A percentile compares a stretch with the other conserved stretches of the same genome.
phyloP scores from a whole-genome alignment of 2,888 invertebrate species.

The Protonemura montana region DNA sequence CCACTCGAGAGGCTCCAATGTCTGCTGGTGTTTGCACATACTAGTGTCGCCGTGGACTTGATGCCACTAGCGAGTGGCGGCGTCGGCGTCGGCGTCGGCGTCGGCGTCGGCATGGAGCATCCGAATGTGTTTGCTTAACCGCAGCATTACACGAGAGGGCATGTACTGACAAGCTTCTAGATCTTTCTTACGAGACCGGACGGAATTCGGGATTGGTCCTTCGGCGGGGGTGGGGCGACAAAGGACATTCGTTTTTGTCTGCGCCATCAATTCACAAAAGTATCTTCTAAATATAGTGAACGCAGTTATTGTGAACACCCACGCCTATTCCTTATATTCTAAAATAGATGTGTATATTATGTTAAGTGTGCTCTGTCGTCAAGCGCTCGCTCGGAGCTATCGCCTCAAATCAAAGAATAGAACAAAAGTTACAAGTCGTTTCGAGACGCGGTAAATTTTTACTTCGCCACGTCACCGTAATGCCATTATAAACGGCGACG shows the following conservation, averaged over 20 bases:
- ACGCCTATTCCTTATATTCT: too few relatives aligned
- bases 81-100: too few relatives aligned
- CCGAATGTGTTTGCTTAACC: background rate
- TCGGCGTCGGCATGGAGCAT: background rate
- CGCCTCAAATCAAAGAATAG: too few relatives aligned
- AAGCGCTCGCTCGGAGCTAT: too few relatives aligned
- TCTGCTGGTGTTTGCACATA: background rate
- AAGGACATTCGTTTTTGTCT: too few relatives aligned
- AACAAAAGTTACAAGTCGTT: background rate
- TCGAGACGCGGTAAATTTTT: background rate
- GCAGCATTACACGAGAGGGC: background rate
- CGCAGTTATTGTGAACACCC: too few relatives aligned
- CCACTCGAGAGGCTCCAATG: background rate
- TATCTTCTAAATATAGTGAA: too few relatives aligned
- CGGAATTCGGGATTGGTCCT: too few relatives aligned
- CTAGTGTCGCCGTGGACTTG: background rate
- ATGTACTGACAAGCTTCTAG: background rate
- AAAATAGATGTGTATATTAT: too few relatives aligned
- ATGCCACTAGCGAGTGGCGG: background rate
- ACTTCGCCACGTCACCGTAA: conserved; percentile 31
- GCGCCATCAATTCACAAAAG: too few relatives aligned
- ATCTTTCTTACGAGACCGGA: background rate
- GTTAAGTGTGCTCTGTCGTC: too few relatives aligned
- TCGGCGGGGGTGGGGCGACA: too few relatives aligned
- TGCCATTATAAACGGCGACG: conserved; percentile 28